Conservation (phyloP, 2,797 vertebrate genomes). For the Anguilla megastoma region DNA sequence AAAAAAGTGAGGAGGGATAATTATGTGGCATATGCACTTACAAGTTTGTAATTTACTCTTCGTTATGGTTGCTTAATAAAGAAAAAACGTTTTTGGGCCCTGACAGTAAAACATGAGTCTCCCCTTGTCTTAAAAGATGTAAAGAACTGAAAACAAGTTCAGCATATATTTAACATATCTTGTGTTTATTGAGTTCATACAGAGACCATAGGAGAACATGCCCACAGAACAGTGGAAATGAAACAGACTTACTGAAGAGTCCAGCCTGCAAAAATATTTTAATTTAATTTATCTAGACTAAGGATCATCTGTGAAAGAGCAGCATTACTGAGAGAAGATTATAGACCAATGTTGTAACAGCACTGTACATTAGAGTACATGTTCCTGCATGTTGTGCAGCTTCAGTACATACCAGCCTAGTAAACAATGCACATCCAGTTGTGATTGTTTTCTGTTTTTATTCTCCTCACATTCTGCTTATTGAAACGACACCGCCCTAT, state of each 20-base stretch:
- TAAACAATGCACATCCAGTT: not conserved
- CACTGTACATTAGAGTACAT: too few species aligned
- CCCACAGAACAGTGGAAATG: not conserved
- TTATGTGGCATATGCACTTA: conserved; percentile 57
- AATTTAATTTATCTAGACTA: not conserved
- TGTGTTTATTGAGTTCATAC: too few species aligned
- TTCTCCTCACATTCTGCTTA: not conserved
- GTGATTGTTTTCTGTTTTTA: not conserved
- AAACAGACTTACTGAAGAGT: not conserved
- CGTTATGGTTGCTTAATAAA: conserved; percentile 51
- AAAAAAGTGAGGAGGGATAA: conserved; percentile 53
- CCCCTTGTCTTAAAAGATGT: not conserved
- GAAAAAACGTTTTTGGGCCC: conserved; percentile 30
- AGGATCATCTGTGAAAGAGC: not conserved
- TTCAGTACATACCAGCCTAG: not conserved
- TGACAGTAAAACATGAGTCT: conserved; percentile 14
- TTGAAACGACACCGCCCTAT: not conserved
- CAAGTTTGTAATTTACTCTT: conserved; percentile 54
- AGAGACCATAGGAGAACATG: not conserved
- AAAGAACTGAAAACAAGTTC: not conserved
- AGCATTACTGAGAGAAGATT: not conserved
- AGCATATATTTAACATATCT: not conserved
- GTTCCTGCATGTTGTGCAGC: not conserved
- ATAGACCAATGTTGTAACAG: not conserved
- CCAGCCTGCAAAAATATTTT: not conserved